Conservation (phyloP, 2,797 vertebrate genomes). For the Lepilemur ruficaudatus region DNA sequence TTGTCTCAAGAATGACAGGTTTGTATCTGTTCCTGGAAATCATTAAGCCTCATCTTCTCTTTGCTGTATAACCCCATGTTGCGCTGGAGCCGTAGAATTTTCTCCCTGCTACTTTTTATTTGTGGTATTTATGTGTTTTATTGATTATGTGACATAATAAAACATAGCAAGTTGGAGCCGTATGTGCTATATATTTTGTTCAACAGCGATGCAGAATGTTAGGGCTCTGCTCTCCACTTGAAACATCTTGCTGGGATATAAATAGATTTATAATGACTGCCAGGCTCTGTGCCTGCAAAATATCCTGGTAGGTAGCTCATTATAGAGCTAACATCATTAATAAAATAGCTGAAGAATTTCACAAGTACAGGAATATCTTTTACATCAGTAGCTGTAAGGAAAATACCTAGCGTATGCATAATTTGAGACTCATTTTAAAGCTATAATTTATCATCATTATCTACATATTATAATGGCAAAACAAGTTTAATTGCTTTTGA, state of each 20-base stretch:
- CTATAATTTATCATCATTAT: slow-evolving; percentile 90
- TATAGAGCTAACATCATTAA: slow-evolving; percentile 87
- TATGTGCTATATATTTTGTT: slow-evolving; percentile 76
- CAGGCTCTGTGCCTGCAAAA: slow-evolving; percentile 84
- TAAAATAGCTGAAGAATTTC: slow-evolving; percentile 86
- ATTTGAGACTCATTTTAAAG: slow-evolving; percentile 84
- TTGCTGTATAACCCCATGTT: slow-evolving; percentile 44
- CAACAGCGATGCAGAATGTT: slow-evolving; percentile 73
- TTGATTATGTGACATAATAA: slow-evolving; percentile 78
- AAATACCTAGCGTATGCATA: slow-evolving; percentile 85
- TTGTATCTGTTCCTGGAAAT: slow-evolving; percentile 52
- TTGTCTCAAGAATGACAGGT: slow-evolving; percentile 45
- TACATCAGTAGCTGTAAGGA: slow-evolving; percentile 81
- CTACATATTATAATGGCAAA: slow-evolving; percentile 86
- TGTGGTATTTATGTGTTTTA: slow-evolving; percentile 72
- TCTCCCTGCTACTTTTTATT: slow-evolving; percentile 72
- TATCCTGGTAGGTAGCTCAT: slow-evolving; percentile 86
- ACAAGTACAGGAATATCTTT: slow-evolving; percentile 80
- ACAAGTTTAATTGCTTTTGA: slow-evolving; percentile 88
- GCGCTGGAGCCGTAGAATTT: slow-evolving; percentile 51
- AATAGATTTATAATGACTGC: slow-evolving; percentile 89
- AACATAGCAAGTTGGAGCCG: slow-evolving; percentile 67
- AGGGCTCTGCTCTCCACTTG: slow-evolving; percentile 76
- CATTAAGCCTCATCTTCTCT: slow-evolving; percentile 59
- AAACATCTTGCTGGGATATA: slow-evolving; percentile 87